phyloP scores from a whole-genome alignment of 2,888 invertebrate genomes.

The Perizoma affinitatum region DNA sequence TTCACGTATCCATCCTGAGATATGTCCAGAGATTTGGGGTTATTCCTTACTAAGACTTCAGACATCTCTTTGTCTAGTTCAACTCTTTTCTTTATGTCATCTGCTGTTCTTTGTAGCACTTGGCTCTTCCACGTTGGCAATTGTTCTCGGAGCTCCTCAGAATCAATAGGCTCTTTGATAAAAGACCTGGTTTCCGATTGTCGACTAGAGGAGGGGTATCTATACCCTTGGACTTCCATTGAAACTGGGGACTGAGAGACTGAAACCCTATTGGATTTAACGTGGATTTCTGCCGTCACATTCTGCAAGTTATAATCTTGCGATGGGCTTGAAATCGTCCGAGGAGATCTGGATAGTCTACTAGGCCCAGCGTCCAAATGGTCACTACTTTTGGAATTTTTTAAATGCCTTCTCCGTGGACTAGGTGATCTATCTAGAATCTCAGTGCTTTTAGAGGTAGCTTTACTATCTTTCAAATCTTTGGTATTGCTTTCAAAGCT shows the following conservation, averaged over 20 bases:
- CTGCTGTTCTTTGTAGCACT: slow-evolving; percentile 75
- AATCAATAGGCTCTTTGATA: slow-evolving; percentile 56
- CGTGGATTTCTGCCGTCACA: slow-evolving; percentile 77
- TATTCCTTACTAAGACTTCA: slow-evolving; percentile 58
- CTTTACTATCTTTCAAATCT: slow-evolving; percentile 70
- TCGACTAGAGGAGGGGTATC: slow-evolving; percentile 65
- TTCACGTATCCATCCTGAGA: slow-evolving; percentile 81
- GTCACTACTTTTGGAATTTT: slow-evolving; percentile 74
- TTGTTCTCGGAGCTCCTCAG: slow-evolving; percentile 54
- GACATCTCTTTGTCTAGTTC: slow-evolving; percentile 73
- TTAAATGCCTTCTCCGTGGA: slow-evolving; percentile 64
- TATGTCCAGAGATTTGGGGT: slow-evolving; percentile 70
- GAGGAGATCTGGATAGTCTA: slow-evolving; percentile 60
- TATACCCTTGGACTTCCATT: slow-evolving; percentile 62
- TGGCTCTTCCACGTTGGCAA: slow-evolving; percentile 74
- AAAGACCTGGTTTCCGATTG: slow-evolving; percentile 68
- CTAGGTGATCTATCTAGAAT: slow-evolving; percentile 68
- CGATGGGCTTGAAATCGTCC: slow-evolving; percentile 44
- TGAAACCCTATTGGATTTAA: slow-evolving; percentile 69
- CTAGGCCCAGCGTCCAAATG: slow-evolving; percentile 71
- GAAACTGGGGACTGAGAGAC: slow-evolving; percentile 72
- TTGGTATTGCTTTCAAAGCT: slow-evolving; percentile 70
- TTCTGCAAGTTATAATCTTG: slow-evolving; percentile 59
- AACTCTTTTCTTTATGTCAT: slow-evolving; percentile 72
- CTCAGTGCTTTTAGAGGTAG: slow-evolving; percentile 82